These are phyloP conservation scores for Atta texana DNA, from an alignment of 1,140 invertebrate species.

Conservation along the genomic window DNA sequence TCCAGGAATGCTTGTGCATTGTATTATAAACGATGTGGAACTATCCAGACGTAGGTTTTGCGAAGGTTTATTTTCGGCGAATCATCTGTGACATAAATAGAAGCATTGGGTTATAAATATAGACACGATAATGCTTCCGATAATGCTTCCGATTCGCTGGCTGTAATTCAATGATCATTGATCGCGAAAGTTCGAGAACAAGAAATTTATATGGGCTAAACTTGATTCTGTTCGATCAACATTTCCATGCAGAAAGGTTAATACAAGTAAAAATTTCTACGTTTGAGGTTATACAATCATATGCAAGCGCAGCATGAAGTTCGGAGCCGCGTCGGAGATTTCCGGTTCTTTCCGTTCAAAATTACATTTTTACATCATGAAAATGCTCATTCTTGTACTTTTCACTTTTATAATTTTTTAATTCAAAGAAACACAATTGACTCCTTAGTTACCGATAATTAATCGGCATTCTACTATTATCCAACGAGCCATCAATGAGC, in stretches of 20 bases:
- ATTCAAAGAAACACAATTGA: too few species aligned
- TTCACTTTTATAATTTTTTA: too few species aligned
- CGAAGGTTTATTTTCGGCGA: slow-evolving; percentile 27
- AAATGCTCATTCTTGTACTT: too few species aligned
- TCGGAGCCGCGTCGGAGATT: too few species aligned
- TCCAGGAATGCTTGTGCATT: not conserved
- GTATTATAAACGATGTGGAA: not conserved
- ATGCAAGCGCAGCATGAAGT: too few species aligned
- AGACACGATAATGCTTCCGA: slow-evolving; percentile 8
- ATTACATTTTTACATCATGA: too few species aligned
- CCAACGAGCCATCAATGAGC: not conserved
- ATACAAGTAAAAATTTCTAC: not conserved
- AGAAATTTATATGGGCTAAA: not conserved
- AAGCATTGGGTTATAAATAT: slow-evolving; percentile 28
- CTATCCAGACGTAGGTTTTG: not conserved
- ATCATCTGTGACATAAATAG: not conserved
- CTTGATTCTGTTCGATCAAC: not conserved
- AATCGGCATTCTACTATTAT: not conserved
- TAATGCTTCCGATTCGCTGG: not conserved
- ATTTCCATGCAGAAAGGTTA: not conserved
- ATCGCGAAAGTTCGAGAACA: not conserved
- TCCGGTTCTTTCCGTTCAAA: too few species aligned
- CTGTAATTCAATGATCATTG: not conserved
- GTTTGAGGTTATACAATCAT: not conserved
- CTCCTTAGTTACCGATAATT: not conserved